phyloP scores from a whole-genome alignment of 2,113 vertebrate genomes.

The Uria lomvia region DNA sequence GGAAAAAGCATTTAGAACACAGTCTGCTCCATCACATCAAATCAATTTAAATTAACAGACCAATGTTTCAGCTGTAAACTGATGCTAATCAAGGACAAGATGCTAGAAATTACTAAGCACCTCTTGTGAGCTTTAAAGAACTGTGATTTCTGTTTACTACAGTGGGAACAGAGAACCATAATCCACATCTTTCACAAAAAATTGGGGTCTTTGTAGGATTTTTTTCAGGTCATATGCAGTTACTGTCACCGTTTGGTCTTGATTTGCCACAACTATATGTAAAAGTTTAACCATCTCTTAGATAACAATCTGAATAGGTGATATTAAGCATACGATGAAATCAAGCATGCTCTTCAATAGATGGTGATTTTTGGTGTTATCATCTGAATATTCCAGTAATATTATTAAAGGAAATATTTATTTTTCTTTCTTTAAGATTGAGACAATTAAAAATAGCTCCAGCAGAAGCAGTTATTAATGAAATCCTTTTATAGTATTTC shows the following conservation, averaged over 20 bases:
- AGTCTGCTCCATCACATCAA: neutral
- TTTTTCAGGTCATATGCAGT: neutral
- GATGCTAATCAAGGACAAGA: conserved; percentile 32
- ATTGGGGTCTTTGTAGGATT: neutral
- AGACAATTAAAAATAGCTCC: neutral
- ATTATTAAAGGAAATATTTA: neutral
- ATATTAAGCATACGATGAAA: neutral
- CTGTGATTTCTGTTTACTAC: neutral
- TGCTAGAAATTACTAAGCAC: neutral
- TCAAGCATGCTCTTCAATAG: neutral
- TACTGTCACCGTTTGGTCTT: neutral
- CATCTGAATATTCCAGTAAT: neutral
- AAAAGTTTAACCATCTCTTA: neutral
- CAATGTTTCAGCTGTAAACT: conserved; percentile 41
- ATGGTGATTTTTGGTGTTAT: neutral
- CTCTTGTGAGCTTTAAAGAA: conserved; percentile 11
- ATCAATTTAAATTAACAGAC: conserved; percentile 39
- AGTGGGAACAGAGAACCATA: neutral
- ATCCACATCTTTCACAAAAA: neutral
- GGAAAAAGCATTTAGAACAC: conserved; percentile 43
- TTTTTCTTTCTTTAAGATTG: neutral
- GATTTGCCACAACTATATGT: neutral
- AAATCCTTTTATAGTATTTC: conserved; percentile 1
- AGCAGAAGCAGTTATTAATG: neutral
- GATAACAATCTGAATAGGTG: neutral